Conservation (phyloP, 2,888 invertebrate species). For the Caradrina kadenii region DNA sequence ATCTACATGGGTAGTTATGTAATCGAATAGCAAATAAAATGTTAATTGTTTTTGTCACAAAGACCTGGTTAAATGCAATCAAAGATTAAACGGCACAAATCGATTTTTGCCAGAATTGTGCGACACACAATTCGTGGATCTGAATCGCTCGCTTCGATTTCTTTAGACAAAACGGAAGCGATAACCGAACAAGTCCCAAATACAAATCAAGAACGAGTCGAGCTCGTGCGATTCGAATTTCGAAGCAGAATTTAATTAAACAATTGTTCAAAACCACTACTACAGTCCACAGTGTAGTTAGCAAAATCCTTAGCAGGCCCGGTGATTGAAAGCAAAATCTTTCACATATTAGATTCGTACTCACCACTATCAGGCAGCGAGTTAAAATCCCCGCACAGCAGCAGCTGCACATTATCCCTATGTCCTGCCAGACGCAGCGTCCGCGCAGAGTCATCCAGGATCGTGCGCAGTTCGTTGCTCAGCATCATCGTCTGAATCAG, state of each 20-base stretch:
- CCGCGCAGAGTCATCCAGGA: constrained; percentile 96
- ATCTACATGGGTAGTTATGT: too few relatives aligned
- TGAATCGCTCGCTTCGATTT: not conserved
- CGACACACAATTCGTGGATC: not conserved
- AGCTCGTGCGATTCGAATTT: not conserved
- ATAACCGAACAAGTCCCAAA: not conserved
- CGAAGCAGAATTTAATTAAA: not conserved
- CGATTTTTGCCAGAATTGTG: not conserved
- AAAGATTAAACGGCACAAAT: too few relatives aligned
- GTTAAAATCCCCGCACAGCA: constrained; percentile 99
- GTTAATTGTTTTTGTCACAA: not conserved
- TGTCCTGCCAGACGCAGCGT: constrained; percentile 93
- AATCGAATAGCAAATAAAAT: too few relatives aligned
- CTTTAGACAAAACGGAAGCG: not conserved
- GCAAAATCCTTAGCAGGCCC: not conserved
- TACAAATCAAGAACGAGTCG: not conserved
- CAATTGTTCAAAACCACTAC: not conserved
- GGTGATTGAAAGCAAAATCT: not conserved
- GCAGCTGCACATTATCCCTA: constrained; percentile 95
- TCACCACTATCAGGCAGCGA: constrained; percentile 98
- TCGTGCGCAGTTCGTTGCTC: constrained; percentile 97
- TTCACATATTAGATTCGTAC: constrained; percentile 38
- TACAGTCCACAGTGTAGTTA: not conserved
- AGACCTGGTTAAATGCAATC: too few relatives aligned
- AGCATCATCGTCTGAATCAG: constrained; percentile 99